Conservation (phyloP, 2,113 vertebrate genomes). For the Silurus meridionalis region DNA sequence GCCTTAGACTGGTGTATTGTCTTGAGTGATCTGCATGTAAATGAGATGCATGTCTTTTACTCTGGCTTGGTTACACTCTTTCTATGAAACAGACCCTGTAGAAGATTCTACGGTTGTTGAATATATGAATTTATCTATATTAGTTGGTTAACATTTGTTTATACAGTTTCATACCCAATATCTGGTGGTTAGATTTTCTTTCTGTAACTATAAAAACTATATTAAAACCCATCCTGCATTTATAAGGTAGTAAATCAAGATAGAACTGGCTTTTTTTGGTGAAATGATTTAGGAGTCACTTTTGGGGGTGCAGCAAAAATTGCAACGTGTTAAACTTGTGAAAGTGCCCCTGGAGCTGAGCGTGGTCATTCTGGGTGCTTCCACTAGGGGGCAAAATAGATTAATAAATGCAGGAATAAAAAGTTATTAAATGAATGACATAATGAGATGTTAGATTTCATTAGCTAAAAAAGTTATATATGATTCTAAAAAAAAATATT, state of each 20-base stretch:
- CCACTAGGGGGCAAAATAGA: conserved; percentile 4
- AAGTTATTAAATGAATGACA: not conserved
- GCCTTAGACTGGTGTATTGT: conserved; percentile 14
- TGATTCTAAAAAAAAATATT: not conserved
- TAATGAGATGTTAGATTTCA: not conserved
- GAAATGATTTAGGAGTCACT: not conserved
- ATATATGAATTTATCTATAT: not conserved
- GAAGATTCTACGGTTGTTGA: not conserved
- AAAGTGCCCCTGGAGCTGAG: not conserved
- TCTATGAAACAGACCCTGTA: not conserved
- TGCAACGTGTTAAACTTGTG: not conserved
- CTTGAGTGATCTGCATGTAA: conserved; percentile 46
- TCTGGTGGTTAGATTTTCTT: not conserved
- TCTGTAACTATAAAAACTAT: not conserved
- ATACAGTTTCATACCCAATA: not conserved
- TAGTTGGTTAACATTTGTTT: not conserved
- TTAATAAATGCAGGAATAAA: not conserved
- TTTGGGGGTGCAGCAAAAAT: too few relatives aligned
- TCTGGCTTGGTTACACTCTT: not conserved
- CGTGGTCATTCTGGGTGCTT: too few relatives aligned
- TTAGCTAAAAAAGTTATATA: not conserved
- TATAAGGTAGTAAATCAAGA: not conserved
- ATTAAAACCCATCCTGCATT: not conserved
- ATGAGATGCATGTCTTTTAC: conserved; percentile 23
- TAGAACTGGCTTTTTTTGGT: not conserved